Evolutionary conservation across 2,797 vertebrate genomes (phyloP).

Genomic region (Halcyon badia): DNA sequence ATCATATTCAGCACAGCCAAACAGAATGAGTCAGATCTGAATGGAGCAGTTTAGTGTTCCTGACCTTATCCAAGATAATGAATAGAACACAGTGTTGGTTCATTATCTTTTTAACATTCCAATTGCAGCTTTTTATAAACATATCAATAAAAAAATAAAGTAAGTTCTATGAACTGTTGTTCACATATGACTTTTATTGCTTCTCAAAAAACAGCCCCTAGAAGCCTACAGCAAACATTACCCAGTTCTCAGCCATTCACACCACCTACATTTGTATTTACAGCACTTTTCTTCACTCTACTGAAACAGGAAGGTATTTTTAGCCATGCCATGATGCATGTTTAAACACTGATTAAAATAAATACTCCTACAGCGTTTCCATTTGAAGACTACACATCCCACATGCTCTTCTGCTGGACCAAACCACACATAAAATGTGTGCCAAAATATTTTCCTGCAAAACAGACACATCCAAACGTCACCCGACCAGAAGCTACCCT

Average conservation of each 20-base stretch:
- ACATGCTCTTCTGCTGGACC: constrained; percentile 22
- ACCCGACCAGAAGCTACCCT: not conserved
- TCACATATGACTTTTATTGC: not conserved
- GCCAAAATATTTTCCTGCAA: constrained; percentile 24
- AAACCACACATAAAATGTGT: not conserved
- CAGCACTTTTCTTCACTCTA: not conserved
- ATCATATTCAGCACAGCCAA: not conserved
- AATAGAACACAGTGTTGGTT: not conserved
- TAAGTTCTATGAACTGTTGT: not conserved
- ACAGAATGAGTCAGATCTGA: not conserved
- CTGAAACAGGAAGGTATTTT: constrained; percentile 47
- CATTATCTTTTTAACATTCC: not conserved
- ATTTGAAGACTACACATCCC: constrained; percentile 37
- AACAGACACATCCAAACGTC: constrained; percentile 13
- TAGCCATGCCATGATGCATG: not conserved
- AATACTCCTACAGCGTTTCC: constrained; percentile 57
- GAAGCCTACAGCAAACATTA: not conserved
- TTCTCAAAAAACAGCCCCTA: not conserved
- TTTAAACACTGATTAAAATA: constrained; percentile 62
- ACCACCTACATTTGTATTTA: constrained; percentile 22
- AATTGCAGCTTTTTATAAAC: not conserved
- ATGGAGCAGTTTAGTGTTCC: not conserved
- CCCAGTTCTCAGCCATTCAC: not conserved
- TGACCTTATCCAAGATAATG: not conserved
- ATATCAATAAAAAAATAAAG: not conserved